Evolutionary conservation across 2,888 invertebrate species (phyloP).

Genomic region (Hedychridium roseum): DNA sequence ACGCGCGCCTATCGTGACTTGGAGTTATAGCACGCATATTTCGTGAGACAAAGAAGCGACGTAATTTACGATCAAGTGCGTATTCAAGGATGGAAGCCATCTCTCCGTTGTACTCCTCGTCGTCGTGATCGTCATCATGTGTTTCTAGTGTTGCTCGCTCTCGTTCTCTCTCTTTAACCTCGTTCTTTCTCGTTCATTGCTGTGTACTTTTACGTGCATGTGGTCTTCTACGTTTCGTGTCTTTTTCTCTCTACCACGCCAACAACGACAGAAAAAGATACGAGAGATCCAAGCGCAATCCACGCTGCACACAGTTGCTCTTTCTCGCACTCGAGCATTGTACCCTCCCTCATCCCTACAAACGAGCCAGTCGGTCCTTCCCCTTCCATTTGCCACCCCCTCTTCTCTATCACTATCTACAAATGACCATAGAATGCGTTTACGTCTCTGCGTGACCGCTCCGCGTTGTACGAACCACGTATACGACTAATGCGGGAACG

Average conservation of each 20-base stretch:
- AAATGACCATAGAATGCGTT: neutral
- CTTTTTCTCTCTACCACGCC: neutral
- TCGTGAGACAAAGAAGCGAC: conserved; percentile 32
- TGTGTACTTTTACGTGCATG: conserved; percentile 3
- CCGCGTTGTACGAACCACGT: no score
- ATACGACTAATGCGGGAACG: no score
- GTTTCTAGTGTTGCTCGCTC: no score
- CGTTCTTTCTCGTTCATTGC: neutral
- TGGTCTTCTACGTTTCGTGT: conserved; percentile 1
- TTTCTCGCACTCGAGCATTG: neutral
- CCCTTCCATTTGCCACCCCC: neutral
- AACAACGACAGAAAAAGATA: neutral
- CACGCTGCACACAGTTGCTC: no score
- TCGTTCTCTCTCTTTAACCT: neutral
- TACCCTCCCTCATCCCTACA: conserved; percentile 1
- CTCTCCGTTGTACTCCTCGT: no score
- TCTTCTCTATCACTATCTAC: neutral
- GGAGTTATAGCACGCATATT: no score
- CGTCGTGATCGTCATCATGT: no score
- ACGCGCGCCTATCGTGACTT: no score
- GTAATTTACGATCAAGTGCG: conserved; percentile 36
- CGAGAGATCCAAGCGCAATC: no score
- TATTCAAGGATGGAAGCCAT: conserved; percentile 42
- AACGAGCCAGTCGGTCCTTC: neutral
- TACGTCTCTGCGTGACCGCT: no score